A percentile compares a stretch with the other conserved stretches of the same genome.
These are phyloP conservation scores for Aplochiton taeniatus DNA, from an alignment of 2,797 vertebrate species.

Conservation along the genomic window DNA sequence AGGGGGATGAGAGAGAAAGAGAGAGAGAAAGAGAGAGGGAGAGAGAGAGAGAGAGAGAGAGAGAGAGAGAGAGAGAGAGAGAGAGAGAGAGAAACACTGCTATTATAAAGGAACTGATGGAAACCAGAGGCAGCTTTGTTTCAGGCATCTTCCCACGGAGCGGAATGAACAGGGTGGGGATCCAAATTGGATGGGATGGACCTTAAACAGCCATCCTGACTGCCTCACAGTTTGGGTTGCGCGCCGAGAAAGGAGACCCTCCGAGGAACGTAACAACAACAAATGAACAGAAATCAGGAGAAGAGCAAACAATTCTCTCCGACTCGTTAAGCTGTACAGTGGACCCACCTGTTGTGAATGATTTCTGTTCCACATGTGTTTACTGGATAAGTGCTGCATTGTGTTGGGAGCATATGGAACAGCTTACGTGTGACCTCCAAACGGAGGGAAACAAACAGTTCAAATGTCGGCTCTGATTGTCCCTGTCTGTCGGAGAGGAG, in stretches of 20 bases:
- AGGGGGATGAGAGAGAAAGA: no score
- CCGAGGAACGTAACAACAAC: no score
- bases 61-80: no score
- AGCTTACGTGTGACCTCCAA: conserved; percentile 48
- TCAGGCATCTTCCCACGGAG: conserved; percentile 36
- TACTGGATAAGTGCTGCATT: conserved; percentile 31
- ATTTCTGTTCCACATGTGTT: conserved; percentile 46
- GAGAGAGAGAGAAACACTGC: no score
- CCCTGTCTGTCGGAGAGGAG: conserved; percentile 46
- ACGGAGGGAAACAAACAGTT: conserved; percentile 58
- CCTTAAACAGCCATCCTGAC: conserved; percentile 36
- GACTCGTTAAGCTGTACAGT: conserved; percentile 18
- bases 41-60: no score
- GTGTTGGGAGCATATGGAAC: conserved; percentile 49
- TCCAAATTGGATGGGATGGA: conserved; percentile 36
- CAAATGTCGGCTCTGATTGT: conserved; percentile 48
- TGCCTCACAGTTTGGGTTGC: conserved; percentile 23
- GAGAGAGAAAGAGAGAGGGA: no score
- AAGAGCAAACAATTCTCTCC: conserved; percentile 25
- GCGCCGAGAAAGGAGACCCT: no score
- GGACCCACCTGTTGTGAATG: conserved; percentile 56
- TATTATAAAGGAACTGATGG: conserved; percentile 31
- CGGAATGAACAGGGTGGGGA: conserved; percentile 2
- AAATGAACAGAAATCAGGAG: conserved; percentile 6
- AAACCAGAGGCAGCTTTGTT: conserved; percentile 32